Evolutionary conservation across 2,113 vertebrate genomes (phyloP).

Genomic region (Amblyopsis rosae): DNA sequence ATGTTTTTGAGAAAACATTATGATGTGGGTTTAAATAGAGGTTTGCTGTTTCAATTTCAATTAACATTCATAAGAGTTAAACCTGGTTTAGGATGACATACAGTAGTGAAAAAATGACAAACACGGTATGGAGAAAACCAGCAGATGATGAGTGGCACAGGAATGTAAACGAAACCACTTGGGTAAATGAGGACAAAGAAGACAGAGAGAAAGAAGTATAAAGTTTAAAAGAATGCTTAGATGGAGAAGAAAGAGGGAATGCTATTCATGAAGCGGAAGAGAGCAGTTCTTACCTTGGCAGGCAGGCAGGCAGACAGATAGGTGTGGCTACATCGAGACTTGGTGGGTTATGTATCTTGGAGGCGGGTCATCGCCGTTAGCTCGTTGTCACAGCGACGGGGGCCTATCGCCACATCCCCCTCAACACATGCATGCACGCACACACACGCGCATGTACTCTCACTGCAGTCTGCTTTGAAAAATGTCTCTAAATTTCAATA

Average conservation of each 20-base stretch:
- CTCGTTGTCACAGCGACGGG: slow-evolving; percentile 45
- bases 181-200: neutral
- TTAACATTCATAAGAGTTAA: no score
- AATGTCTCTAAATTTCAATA: slow-evolving; percentile 37
- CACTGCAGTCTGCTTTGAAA: neutral
- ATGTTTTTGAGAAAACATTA: no score
- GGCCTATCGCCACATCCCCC: slow-evolving; percentile 21
- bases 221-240: neutral
- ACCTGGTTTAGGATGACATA: no score
- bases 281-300: neutral
- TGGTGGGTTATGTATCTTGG: slow-evolving; percentile 48
- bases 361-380: slow-evolving; percentile 54
- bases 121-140: neutral
- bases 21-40: no score
- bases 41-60: no score
- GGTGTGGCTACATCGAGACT: slow-evolving; percentile 27
- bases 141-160: neutral
- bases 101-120: no score
- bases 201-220: neutral
- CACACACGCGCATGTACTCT: neutral
- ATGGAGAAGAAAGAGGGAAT: neutral
- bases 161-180: neutral
- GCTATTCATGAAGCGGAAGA: neutral
- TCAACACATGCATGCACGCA: neutral
- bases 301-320: slow-evolving; percentile 6